Percentiles rank a stretch among this genome's conserved stretches.
These are phyloP conservation scores for Brevimyrus niger DNA, from an alignment of 2,113 vertebrate genomes.

Conservation along the genomic window DNA sequence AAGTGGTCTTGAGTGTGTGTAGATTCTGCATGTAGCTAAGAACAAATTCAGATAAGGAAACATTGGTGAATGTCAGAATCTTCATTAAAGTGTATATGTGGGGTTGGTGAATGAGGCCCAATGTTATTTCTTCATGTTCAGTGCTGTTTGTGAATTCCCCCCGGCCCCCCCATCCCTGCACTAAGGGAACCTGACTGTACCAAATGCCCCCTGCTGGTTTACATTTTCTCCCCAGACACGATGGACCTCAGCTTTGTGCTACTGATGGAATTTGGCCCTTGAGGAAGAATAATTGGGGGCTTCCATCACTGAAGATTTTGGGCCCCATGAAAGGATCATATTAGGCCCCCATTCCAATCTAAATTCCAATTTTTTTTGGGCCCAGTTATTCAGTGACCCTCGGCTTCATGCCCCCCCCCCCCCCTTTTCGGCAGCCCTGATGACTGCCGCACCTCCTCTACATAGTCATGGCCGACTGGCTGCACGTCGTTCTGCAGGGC, in stretches of 20 bases:
- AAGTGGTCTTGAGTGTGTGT: no score
- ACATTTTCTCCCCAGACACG: no score
- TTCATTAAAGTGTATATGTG: no score
- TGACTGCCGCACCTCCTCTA: constrained; percentile 78
- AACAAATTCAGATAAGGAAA: no score
- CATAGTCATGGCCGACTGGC: constrained; percentile 94
- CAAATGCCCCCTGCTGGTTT: no score
- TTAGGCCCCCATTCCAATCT: not conserved
- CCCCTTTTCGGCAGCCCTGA: not conserved
- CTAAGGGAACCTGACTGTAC: not conserved
- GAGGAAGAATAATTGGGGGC: not conserved
- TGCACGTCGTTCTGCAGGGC: constrained; percentile 93
- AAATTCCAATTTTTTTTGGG: not conserved
- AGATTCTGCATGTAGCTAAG: no score
- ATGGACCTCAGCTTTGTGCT: no score
- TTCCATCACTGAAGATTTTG: not conserved
- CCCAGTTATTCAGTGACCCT: not conserved
- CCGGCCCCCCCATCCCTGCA: not conserved
- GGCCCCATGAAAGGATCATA: not conserved
- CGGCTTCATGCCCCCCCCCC: not conserved
- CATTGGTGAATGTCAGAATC: no score
- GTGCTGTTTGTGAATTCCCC: not conserved
- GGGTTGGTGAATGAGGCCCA: no score
- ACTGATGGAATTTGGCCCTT: not conserved
- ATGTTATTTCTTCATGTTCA: not conserved